Conservation (phyloP, 1,140 invertebrate species). For the Luehdorfia chinensis region DNA sequence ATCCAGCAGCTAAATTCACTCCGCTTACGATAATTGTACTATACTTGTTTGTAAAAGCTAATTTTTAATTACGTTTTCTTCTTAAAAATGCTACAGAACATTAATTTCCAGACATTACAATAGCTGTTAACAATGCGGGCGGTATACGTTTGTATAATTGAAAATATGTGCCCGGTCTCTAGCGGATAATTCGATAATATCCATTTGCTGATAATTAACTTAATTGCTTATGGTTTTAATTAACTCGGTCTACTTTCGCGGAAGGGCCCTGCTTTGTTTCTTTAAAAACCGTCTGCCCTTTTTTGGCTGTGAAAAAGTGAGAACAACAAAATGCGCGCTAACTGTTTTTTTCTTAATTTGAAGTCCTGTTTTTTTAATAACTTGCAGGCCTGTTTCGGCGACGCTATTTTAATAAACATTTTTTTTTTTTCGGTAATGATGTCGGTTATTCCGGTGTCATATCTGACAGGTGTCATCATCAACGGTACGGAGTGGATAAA, state of each 20-base stretch:
- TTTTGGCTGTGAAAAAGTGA: conserved; percentile 4
- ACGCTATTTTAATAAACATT: not conserved
- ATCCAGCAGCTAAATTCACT: too few species aligned
- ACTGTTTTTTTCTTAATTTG: not conserved
- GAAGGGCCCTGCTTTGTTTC: conserved; percentile 6
- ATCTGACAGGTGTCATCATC: too few species aligned
- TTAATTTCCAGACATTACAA: conserved; percentile 5
- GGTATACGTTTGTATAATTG: not conserved
- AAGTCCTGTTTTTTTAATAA: not conserved
- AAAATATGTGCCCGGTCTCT: not conserved
- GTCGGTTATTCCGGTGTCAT: too few species aligned
- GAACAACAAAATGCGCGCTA: not conserved
- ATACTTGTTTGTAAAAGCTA: too few species aligned
- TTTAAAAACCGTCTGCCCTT: conserved; percentile 3
- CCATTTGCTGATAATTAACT: conserved; percentile 27
- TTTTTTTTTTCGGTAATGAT: too few species aligned
- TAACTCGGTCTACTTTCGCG: conserved; percentile 13
- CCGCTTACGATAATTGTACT: too few species aligned
- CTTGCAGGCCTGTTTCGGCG: not conserved
- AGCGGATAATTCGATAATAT: conserved; percentile 16
- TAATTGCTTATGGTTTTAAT: conserved; percentile 28
- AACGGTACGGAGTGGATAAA: too few species aligned
- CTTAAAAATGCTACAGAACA: not conserved
- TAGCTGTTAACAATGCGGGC: conserved; percentile 1
- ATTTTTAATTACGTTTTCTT: too few species aligned